Base-by-base conservation (phyloP, 1,140 invertebrate species). In the Drosophila quadrilineata region DNA sequence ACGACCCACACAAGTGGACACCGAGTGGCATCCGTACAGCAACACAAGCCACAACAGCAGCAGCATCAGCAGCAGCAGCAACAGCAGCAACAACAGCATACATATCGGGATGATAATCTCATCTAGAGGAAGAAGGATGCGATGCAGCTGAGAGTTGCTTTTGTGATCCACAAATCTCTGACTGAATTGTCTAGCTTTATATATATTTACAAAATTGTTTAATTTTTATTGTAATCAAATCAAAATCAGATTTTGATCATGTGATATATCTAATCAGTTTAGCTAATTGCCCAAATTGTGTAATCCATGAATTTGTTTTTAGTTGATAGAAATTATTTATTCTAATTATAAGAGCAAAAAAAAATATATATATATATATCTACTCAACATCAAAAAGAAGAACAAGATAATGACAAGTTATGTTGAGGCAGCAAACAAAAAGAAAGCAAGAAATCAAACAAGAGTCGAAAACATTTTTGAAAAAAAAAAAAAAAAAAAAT, bases 171-270 rank as follows among this genome's bases (percentile, higher is more conserved):
- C 29, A 24, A 16, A 57, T 52, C 54, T 54, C 52, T 40, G 79
- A 85, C 80, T 85, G 79, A 85, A 71, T 79, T 63, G 45, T 65
- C 33, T 77, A 85, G 79, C 79, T 85, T 85, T 85, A 85, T 65
- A 59, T n/a, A n/a, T n/a, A n/a, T 26, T 45, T 45, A n/a, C n/a
- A n/a, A n/a, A 16, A 28, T 35, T 35, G 14, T 3, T 35, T 35
- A 16, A 2, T 10, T 41, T 38, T 59, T 10, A 45, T 33, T n/a
- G n/a, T n/a, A n/a, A n/a, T n/a, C n/a, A n/a, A n/a, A 31, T 52
- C 60, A 64, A 50, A 49, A 64, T 73, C 64, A 48, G 38, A 71
- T 60, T 50, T 66, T 82, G 22, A 67, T 49, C 33, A 28, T 74
- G 84, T 87, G 84, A 87, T 87, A 87, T 76, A 71, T 56, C 64